Evolutionary conservation across 2,113 vertebrate species (phyloP), one percentile per base, ranked within the genome.

Genomic region (Brachirus orientalis): DNA sequence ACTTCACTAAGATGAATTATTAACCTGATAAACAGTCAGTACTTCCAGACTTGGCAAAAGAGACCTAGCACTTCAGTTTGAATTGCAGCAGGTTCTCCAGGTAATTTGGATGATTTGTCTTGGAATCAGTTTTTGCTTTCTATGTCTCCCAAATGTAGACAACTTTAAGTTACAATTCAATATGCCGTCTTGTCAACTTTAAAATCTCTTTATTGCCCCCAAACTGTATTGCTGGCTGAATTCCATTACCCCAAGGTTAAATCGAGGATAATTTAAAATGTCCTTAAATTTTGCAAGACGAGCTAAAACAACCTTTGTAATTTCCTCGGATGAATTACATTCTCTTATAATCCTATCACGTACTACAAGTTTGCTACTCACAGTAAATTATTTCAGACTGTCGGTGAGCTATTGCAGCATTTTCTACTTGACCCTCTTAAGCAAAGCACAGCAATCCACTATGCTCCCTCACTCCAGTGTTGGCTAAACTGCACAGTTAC

Each of bases 401-500:
- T 71, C 61, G 56, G 59, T 71, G 51, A 80, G 75, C 76, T 57
- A 73, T 78, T 87, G 82, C 80, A 85, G 83, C 76, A 54, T 77
- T 87, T 87, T 80, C 56, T 44, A 62, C 57, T 53, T 76, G 73
- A 84, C 80, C 75, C 80, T 68, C 54, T 50, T 1, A 62, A 74
- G 51, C 69, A 18, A 65, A 53, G 41, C 55, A 33, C 79, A 72
- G 54, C 63, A 44, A 47, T 71, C 75, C 38, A 71, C 64, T 1
- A 22, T 40, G 55, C 67, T 66, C 69, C 58, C 73, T 79, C 61
- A 28, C 62, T 73, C 62, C 53, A 14, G 69, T 69, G 67, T 78
- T 8, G 54, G 74, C 70, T 77, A 52, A 76, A 70, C 55, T 43
- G 17, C 64, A 72, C 57, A 14, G 52, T 77, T 74, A 61, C 51